Evolutionary conservation across 2,888 invertebrate genomes (phyloP), one percentile per base, ranked within the genome.

Genomic region (Neoitamus cyanurus): DNA sequence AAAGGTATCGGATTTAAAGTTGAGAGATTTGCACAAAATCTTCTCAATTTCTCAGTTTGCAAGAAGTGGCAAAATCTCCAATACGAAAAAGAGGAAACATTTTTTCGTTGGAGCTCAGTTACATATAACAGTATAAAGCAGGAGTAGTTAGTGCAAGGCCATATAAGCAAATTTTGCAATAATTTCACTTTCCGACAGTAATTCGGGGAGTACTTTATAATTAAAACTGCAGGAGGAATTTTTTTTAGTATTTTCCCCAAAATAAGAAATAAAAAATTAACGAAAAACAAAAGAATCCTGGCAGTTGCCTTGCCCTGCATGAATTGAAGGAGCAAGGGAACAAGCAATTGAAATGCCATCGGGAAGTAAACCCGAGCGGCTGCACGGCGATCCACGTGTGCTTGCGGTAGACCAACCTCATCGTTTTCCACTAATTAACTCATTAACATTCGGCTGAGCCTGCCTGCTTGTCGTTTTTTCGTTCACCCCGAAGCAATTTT

Each of bases 371-470:
- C 11, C 25, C 30, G 20, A 36, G 30, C 48, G 37, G 37, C 73
- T n/a, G n/a, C n/a, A n/a, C n/a, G n/a, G 31, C 36, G 42, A 25
- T 83, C 83, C 73, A 84, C 83, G 83, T 46, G 83, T 75, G 75
- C 75, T 84, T 68, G 77, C 34, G 37, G 68, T 37, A 58, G 86
- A 86, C 86, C 86, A 86, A 86, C 86, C 86, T 84, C 86, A 85
- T 84, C 84, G 85, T 86, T 86, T 86, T 84, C 78, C 83, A 86
- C 86, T 86, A 86, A 86, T 86, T 86, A 86, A 86, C 86, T 86
- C 86, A 86, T 86, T 86, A 86, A 86, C 85, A 84, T 78, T 84
- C 69, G 70, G 78, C 37, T 31, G 42, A 70, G 46, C 75, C 75
- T 7, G 75, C 20, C 25, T 20, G 78, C 80, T 42, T n/a, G 70